Evolutionary conservation across 1,140 invertebrate genomes (phyloP).

Genomic region (Drosophila leontia): DNA sequence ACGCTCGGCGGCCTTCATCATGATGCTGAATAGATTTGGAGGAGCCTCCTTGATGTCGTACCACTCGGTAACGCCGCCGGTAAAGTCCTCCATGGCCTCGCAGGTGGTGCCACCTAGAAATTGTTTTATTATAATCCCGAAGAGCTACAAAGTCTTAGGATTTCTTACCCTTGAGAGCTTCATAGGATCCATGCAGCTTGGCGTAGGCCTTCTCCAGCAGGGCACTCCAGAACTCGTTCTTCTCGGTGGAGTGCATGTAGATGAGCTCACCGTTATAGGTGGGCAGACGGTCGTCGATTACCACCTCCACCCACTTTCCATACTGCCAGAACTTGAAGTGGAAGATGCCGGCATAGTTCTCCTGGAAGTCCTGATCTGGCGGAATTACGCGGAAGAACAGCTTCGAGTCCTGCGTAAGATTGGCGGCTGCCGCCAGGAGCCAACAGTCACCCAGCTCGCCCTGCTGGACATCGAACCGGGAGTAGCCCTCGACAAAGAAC

Average conservation of each 20-base stretch:
- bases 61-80: constrained; percentile 98
- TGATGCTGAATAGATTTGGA: constrained; percentile 95
- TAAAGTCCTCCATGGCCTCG: constrained; percentile 99
- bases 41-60: constrained; percentile 95
- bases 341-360: constrained; percentile 97
- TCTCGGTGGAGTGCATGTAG: constrained; percentile 96
- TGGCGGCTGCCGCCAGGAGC: constrained; percentile 97
- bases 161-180: constrained; percentile 93
- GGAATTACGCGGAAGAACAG: constrained; percentile 98
- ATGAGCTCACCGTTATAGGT: constrained; percentile 95
- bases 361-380: constrained; percentile 96
- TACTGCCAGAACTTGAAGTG: constrained; percentile 99
- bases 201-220: constrained; percentile 99
- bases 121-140: too few relatives aligned
- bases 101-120: constrained; percentile 94
- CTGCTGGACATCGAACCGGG: constrained; percentile 98
- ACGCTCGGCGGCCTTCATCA: constrained; percentile 96
- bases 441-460: constrained; percentile 99
- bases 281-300: constrained; percentile 97
- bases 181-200: constrained; percentile 98
- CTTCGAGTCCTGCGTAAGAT: constrained; percentile 94
- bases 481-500: constrained; percentile 97
- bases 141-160: too few relatives aligned
- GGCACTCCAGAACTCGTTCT: constrained; percentile 98
- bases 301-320: constrained; percentile 95